phyloP scores from a whole-genome alignment of 1,140 invertebrate species.

The Hyposmocoma kahamanoa region DNA sequence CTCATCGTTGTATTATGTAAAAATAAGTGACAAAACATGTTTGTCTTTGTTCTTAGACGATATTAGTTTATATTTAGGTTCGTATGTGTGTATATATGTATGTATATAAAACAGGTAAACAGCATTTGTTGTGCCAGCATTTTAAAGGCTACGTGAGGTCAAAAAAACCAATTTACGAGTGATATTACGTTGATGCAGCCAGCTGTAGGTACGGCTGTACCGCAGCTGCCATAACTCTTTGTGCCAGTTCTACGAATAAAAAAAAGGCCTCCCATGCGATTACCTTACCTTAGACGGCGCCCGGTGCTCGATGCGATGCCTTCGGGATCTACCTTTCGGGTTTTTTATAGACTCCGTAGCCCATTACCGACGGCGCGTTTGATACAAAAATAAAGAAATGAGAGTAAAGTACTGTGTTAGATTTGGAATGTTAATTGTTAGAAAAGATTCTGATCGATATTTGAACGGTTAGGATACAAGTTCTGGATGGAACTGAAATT shows the following conservation, averaged over 20 bases:
- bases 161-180: no score
- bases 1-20: no score
- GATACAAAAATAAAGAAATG: constrained; percentile 45
- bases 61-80: no score
- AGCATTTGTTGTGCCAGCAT: background rate
- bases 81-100: background rate
- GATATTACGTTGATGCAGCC: no score
- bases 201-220: constrained; percentile 54
- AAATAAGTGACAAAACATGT: no score
- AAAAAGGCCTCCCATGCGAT: constrained; percentile 50
- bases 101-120: background rate
- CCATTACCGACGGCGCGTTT: constrained; percentile 57
- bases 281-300: constrained; percentile 59
- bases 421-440: constrained; percentile 48
- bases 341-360: constrained; percentile 43
- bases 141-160: background rate
- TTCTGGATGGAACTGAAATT: no score
- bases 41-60: no score
- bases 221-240: constrained; percentile 57
- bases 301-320: no score
- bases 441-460: no score
- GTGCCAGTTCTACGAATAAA: constrained; percentile 43
- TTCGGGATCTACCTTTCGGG: constrained; percentile 40
- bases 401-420: constrained; percentile 29
- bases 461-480: no score